A percentile compares a stretch with the other conserved stretches of the same genome.
Evolutionary conservation across 2,888 invertebrate genomes (phyloP).

Genomic region (Ormyrus labotus): DNA sequence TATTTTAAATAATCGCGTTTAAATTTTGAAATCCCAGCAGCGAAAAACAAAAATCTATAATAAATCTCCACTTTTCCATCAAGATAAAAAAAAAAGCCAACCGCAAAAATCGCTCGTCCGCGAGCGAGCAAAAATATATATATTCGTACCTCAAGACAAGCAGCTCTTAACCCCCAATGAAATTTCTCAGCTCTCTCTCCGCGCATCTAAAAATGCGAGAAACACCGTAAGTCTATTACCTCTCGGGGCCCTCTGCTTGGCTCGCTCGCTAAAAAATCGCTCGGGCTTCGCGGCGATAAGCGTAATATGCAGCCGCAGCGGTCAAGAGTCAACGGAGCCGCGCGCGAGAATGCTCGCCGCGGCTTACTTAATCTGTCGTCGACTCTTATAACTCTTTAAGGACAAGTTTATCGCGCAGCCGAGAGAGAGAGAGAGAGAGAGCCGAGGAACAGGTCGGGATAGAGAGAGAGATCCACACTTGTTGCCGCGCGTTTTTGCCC

Average conservation of each 20-base stretch:
- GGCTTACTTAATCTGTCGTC: constrained; percentile 39
- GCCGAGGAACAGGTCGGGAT: constrained; percentile 11
- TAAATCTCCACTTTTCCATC: too few species aligned
- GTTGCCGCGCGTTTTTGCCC: too few species aligned
- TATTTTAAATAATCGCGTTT: too few species aligned
- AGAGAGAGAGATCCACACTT: too few species aligned
- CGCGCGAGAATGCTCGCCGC: not conserved
- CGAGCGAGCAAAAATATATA: too few species aligned
- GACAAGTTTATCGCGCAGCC: constrained; percentile 52
- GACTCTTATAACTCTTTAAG: constrained; percentile 50
- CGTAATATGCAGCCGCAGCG: not conserved
- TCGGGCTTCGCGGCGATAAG: not conserved
- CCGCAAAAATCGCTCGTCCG: too few species aligned
- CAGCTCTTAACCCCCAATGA: too few species aligned
- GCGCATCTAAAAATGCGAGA: not conserved
- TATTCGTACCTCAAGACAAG: too few species aligned
- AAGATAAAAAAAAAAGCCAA: too few species aligned
- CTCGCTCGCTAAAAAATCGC: not conserved
- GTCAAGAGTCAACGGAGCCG: not conserved
- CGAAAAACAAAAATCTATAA: too few species aligned
- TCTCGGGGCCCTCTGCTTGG: not conserved
- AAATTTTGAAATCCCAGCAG: too few species aligned
- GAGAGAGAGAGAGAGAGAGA: constrained; percentile 15
- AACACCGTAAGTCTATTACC: not conserved
- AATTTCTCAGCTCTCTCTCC: too few species aligned